Conservation (phyloP, 2,113 vertebrate species). For the Saguinus midas region DNA sequence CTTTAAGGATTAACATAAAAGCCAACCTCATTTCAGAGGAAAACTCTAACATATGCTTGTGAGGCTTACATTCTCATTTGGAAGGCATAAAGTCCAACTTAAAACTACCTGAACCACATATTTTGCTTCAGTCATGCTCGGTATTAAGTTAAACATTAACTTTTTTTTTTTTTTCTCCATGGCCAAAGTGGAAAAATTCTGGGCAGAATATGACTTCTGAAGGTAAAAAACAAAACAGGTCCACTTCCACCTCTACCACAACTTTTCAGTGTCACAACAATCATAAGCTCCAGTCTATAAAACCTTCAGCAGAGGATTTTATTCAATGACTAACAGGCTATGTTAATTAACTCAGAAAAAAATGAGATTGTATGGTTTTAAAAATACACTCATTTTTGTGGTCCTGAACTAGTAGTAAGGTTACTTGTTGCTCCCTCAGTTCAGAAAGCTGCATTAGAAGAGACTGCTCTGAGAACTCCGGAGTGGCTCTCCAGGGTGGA, state of each 20-base stretch:
- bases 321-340: not conserved
- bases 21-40: not conserved
- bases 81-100: not conserved
- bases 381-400: not conserved
- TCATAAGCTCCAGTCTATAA: not conserved
- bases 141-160: not conserved
- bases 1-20: not conserved
- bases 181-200: not conserved
- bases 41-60: not conserved
- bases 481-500: not conserved
- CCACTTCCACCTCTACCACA: not conserved
- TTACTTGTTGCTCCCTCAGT: not conserved
- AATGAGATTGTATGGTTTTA: not conserved
- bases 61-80: not conserved
- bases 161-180: too few species aligned
- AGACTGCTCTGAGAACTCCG: not conserved
- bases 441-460: not conserved
- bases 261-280: not conserved
- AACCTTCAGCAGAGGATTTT: not conserved
- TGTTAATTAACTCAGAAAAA: not conserved
- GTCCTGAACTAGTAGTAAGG: too few species aligned
- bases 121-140: not conserved
- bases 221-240: not conserved
- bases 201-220: not conserved
- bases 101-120: not conserved